phyloP scores from a whole-genome alignment of 2,888 invertebrate genomes.

The Eledone cirrhosa region DNA sequence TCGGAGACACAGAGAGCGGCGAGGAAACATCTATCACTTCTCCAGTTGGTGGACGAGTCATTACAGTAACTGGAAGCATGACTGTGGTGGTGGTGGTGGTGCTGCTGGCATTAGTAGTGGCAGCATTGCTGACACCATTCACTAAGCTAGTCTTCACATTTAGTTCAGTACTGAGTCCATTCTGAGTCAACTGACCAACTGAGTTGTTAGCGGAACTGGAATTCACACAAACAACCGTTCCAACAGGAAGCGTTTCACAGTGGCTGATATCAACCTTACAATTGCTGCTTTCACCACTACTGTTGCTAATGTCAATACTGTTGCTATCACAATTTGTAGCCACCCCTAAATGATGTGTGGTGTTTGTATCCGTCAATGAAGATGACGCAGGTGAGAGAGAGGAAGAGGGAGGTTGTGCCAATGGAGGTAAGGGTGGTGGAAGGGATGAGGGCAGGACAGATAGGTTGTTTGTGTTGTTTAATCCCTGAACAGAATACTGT shows the following conservation, averaged over 20 bases:
- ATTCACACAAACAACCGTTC: constrained; percentile 18
- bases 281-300: background rate
- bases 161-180: background rate
- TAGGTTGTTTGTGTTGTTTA: constrained; percentile 11
- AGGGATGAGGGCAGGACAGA: background rate
- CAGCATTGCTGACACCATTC: background rate
- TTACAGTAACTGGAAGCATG: constrained; percentile 18
- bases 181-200: too few relatives aligned
- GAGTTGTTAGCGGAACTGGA: background rate
- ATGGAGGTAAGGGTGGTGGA: constrained; percentile 23
- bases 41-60: background rate
- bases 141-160: background rate
- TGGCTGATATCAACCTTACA: background rate
- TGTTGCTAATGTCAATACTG: background rate
- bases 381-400: constrained; percentile 3
- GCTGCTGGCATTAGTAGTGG: constrained; percentile 3
- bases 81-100: background rate
- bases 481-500: background rate
- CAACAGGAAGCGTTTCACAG: constrained; percentile 30
- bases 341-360: too few relatives aligned
- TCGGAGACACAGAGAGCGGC: too few relatives aligned
- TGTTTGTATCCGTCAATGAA: background rate
- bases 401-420: constrained; percentile 25
- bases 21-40: too few relatives aligned
- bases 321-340: too few relatives aligned